A percentile compares a stretch with the other conserved stretches of the same genome.
These are phyloP conservation scores for Ochropleura leucogaster DNA, from an alignment of 2,888 invertebrate species.

Conservation along the genomic window DNA sequence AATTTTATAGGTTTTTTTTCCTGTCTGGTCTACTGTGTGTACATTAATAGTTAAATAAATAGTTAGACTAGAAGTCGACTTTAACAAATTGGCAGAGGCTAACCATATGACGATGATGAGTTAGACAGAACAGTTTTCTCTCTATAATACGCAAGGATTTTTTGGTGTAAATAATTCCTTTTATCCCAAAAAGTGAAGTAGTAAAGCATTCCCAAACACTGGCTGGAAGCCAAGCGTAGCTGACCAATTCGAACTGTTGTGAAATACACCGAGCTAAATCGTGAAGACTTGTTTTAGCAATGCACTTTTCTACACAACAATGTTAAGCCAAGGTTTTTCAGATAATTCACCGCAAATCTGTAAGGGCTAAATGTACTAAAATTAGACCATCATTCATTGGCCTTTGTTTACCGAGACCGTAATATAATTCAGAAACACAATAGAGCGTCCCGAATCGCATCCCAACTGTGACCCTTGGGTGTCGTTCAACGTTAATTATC, in stretches of 20 bases:
- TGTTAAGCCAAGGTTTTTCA: not conserved
- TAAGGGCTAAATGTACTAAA: conserved; percentile 16
- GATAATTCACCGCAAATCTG: conserved; percentile 15
- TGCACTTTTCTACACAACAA: not conserved
- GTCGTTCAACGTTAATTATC: conserved; percentile 35
- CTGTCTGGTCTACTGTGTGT: too few relatives aligned
- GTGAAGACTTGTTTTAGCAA: conserved; percentile 19
- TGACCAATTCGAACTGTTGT: conserved; percentile 39
- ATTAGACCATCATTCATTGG: conserved; percentile 28
- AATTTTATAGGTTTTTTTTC: too few relatives aligned
- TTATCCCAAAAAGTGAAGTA: conserved; percentile 16
- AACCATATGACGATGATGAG: too few relatives aligned
- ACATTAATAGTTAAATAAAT: too few relatives aligned
- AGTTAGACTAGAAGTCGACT: too few relatives aligned
- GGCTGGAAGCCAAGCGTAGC: conserved; percentile 46
- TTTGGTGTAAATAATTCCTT: conserved; percentile 18
- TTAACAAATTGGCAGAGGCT: too few relatives aligned
- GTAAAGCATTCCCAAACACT: conserved; percentile 35
- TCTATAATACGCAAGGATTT: not conserved
- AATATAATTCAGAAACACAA: conserved; percentile 41
- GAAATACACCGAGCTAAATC: conserved; percentile 25
- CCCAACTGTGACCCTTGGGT: conserved; percentile 27
- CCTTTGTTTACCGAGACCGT: conserved; percentile 28
- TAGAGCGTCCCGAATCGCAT: conserved; percentile 9
- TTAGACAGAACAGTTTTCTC: not conserved